phyloP scores from a whole-genome alignment of 2,888 invertebrate genomes.

The Dioctria linearis region DNA sequence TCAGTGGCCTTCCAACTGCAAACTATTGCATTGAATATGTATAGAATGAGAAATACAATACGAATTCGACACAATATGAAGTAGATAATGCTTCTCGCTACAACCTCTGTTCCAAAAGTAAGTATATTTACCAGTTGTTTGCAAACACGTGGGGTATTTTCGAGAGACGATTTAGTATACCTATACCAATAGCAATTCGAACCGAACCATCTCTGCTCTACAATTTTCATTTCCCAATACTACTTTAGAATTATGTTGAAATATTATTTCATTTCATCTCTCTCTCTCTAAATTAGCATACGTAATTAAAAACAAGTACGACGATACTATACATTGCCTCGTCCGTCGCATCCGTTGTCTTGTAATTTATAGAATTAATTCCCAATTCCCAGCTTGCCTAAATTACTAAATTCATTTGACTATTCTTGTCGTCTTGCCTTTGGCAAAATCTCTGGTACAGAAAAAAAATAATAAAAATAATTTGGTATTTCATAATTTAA shows the following conservation, averaged over 20 bases:
- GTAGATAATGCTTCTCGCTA: slow-evolving; percentile 16
- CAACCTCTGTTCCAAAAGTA: neutral
- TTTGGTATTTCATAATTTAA: neutral
- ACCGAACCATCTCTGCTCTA: neutral
- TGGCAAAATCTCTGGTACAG: neutral
- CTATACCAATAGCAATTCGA: neutral
- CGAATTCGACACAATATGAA: slow-evolving; percentile 7
- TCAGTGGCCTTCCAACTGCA: slow-evolving; percentile 11
- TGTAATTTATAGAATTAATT: neutral
- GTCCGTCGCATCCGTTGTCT: neutral
- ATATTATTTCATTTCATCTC: slow-evolving; percentile 1
- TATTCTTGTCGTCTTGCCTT: neutral
- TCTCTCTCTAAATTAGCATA: neutral
- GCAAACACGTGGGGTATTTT: neutral
- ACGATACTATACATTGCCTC: neutral
- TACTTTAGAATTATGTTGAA: slow-evolving; percentile 13
- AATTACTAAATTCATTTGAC: slow-evolving; percentile 13
- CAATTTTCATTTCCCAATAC: slow-evolving; percentile 11
- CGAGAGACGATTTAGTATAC: neutral
- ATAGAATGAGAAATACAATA: neutral
- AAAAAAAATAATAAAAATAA: slow-evolving; percentile 22
- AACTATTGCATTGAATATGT: slow-evolving; percentile 8
- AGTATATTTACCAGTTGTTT: neutral
- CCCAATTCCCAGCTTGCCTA: slow-evolving; percentile 5
- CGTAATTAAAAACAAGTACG: slow-evolving; percentile 34